Conservation (phyloP, 2,797 vertebrate species). For the Neosilurus hyrtlii region DNA sequence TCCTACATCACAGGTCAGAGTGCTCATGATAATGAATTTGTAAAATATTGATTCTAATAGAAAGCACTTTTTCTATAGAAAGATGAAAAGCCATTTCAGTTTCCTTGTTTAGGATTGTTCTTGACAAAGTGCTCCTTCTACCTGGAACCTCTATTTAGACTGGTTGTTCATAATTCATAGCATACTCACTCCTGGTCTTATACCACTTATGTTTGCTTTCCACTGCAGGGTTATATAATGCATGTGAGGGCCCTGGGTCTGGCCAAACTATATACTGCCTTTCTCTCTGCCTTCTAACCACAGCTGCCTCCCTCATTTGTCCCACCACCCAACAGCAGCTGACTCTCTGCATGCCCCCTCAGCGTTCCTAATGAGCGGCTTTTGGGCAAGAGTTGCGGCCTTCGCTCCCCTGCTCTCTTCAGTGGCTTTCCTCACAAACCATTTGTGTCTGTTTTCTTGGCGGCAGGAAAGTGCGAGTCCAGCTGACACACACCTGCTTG, state of each 20-base stretch:
- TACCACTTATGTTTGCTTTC: conserved; percentile 52
- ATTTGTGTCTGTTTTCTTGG: conserved; percentile 56
- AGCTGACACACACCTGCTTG: conserved; percentile 62
- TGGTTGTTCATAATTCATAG: conserved; percentile 58
- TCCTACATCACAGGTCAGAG: not conserved
- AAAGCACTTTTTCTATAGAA: conserved; percentile 5
- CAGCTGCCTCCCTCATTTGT: conserved; percentile 52
- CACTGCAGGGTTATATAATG: conserved; percentile 59
- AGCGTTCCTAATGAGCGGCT: conserved; percentile 49
- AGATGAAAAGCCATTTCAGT: conserved; percentile 23
- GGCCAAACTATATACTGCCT: conserved; percentile 55
- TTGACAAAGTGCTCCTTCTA: conserved; percentile 33
- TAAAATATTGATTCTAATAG: conserved; percentile 35
- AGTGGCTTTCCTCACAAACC: conserved; percentile 33
- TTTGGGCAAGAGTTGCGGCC: conserved; percentile 46
- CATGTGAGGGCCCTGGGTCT: conserved; percentile 48
- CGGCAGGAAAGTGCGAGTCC: conserved; percentile 46
- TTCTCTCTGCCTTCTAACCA: conserved; percentile 44
- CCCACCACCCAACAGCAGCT: conserved; percentile 41
- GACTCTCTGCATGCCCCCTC: conserved; percentile 49
- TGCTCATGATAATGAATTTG: not conserved
- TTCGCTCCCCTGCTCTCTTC: conserved; percentile 35
- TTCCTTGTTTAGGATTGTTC: conserved; percentile 45
- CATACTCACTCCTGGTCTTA: conserved; percentile 46
- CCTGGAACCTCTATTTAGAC: conserved; percentile 40